Evolutionary conservation across 2,113 vertebrate species (phyloP).

Genomic region (Muscicapa adusta): DNA sequence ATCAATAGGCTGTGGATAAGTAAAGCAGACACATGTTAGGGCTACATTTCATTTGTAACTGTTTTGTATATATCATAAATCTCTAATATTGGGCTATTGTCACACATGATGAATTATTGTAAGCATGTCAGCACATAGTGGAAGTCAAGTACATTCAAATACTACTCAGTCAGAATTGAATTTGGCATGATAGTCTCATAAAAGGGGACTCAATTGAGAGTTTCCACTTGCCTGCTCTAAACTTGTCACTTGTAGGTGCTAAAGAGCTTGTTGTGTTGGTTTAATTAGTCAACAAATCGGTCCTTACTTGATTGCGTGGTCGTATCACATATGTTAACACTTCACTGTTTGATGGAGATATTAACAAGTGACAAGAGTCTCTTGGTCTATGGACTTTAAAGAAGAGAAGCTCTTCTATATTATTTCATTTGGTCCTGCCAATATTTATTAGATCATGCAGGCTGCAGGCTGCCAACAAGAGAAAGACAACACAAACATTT

Average conservation of each 20-base stretch:
- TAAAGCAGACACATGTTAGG: conserved; percentile 73
- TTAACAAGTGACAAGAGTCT: conserved; percentile 88
- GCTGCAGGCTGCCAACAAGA: conserved; percentile 77
- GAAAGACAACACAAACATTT: conserved; percentile 82
- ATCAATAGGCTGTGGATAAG: conserved; percentile 80
- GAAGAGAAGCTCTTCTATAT: conserved; percentile 85
- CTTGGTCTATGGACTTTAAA: conserved; percentile 87
- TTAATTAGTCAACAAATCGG: conserved; percentile 98
- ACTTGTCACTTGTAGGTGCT: conserved; percentile 92
- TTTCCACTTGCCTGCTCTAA: conserved; percentile 94
- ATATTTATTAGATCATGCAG: conserved; percentile 88
- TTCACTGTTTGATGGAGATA: conserved; percentile 88
- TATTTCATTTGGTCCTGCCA: conserved; percentile 86
- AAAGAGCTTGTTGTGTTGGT: conserved; percentile 88
- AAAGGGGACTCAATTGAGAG: conserved; percentile 92
- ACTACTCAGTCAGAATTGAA: conserved; percentile 98
- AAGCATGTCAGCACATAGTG: conserved; percentile 88
- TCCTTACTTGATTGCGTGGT: conserved; percentile 84
- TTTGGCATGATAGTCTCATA: conserved; percentile 96
- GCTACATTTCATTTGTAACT: conserved; percentile 78
- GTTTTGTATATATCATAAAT: conserved; percentile 86
- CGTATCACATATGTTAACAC: conserved; percentile 92
- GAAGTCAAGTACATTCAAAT: conserved; percentile 97
- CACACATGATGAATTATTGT: conserved; percentile 89
- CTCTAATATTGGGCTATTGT: conserved; percentile 89